Evolutionary conservation across 1,140 invertebrate species (phyloP).

Genomic region (Drosophila simulans): DNA sequence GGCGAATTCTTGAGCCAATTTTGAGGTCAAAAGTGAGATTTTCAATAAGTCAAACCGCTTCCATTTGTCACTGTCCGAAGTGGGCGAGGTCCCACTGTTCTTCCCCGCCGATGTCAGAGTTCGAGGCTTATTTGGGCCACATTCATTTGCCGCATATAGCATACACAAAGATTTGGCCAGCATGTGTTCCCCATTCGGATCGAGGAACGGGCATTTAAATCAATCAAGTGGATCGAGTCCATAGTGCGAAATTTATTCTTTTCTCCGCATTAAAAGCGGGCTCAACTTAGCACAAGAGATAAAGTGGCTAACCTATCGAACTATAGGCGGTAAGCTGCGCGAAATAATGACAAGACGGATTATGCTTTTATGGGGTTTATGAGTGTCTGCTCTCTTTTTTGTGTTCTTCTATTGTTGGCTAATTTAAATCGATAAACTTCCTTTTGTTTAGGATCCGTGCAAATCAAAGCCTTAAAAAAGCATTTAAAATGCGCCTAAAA

Average conservation of each 20-base stretch:
- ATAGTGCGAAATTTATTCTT: constrained; percentile 25
- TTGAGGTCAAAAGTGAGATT: constrained; percentile 79
- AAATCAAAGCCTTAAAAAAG: no score
- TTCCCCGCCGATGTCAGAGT: constrained; percentile 31
- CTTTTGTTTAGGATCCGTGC: neutral
- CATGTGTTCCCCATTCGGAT: constrained; percentile 30
- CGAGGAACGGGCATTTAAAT: constrained; percentile 34
- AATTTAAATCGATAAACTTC: neutral
- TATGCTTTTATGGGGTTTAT: neutral
- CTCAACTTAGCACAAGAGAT: neutral
- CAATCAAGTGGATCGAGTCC: constrained; percentile 31
- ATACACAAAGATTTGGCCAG: neutral
- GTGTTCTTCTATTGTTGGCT: neutral
- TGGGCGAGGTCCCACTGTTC: constrained; percentile 27
- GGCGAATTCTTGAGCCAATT: constrained; percentile 33
- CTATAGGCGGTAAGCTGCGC: neutral
- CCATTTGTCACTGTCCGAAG: constrained; percentile 59
- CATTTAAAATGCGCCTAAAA: neutral
- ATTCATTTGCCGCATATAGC: neutral
- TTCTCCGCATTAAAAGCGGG: constrained; percentile 5
- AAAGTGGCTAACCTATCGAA: constrained; percentile 7
- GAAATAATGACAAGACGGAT: neutral
- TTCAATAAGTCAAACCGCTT: constrained; percentile 38
- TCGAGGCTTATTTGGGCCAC: constrained; percentile 15
- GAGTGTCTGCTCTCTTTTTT: neutral